Evolutionary conservation across 1,140 invertebrate species (phyloP), one percentile per base, ranked within the genome.

Genomic region (Hyposmocoma kahamanoa): DNA sequence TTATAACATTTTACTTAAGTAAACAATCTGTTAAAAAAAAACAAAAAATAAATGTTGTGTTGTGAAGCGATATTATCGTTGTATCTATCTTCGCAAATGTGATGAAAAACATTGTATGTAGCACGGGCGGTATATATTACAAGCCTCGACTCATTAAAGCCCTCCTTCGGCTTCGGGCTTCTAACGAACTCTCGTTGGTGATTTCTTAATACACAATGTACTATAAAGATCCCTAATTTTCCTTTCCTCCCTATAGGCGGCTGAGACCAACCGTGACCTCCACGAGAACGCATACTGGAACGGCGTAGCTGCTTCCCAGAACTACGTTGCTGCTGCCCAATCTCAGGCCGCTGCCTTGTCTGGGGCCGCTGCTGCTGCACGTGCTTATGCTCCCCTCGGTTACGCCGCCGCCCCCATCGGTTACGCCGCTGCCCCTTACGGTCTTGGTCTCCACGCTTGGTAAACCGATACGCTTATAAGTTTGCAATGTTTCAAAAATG

Each of bases 281-380:
- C 59, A 84, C 67, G 72, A 83, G 65, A 83, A 79, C 69, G 75
- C 72, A 1, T 83, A 75, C 72, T 84, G 81, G 81, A 72, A 72
- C 42, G 50, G 55, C 17, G 72, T 89, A 18, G 82, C 89, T 56
- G 76, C 83, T 41, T 84, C 86, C 59, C 84, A 89, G 56, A 75
- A 73, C 67, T 48, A 58, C 8, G 86, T 89, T 42, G 84, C 89
- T 62, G 79, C 85, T 21, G 88, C 89, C 32, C 90, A 90, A 50
- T 90, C 88, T 82, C 87, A 89, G 41, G 89, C 86, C 18, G 84
- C 85, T 45, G 84, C 90, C 13, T 78, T 89, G 28, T 73, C 77
- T 38, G 88, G 81, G n/a, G 77, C 60, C 42, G 77, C 70, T 22
- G 85, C 87, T 50, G 72, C 73, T 43, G 74, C 59, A 46, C 63